Conservation (phyloP, 2,888 invertebrate genomes). For the Orthosia incerta region DNA sequence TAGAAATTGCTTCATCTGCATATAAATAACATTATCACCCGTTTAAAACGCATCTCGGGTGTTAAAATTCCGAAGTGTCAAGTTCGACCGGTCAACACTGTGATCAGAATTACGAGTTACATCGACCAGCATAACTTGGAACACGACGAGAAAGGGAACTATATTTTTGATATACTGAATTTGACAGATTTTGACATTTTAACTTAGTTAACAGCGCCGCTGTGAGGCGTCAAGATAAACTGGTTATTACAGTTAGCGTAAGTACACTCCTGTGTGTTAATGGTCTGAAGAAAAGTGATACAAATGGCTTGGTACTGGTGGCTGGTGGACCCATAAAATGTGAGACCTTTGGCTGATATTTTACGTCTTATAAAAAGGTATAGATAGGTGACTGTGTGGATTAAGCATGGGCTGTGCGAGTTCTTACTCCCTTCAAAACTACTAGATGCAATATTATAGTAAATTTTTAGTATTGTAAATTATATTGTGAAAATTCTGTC, state of each 20-base stretch:
- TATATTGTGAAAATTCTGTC: not conserved
- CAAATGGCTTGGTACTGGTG: not conserved
- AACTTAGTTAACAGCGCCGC: not conserved
- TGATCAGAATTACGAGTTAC: conserved; percentile 60
- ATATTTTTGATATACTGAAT: not conserved
- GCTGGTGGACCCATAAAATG: conserved; percentile 1
- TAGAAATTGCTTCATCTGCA: conserved; percentile 54
- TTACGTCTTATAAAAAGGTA: too few relatives aligned
- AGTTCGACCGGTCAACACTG: conserved; percentile 73
- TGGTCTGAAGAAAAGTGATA: conserved; percentile 17
- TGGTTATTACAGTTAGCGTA: conserved; percentile 5
- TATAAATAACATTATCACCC: conserved; percentile 52
- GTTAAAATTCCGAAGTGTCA: conserved; percentile 78
- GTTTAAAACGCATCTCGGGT: conserved; percentile 73
- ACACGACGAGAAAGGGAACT: conserved; percentile 1
- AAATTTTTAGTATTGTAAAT: too few relatives aligned
- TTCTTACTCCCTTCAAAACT: not conserved
- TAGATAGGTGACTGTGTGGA: not conserved
- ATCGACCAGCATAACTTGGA: conserved; percentile 14
- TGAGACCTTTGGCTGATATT: not conserved
- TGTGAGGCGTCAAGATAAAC: not conserved
- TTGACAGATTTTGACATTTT: conserved; percentile 7
- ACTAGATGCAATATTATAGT: not conserved
- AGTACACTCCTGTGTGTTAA: conserved; percentile 18
- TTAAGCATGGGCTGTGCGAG: accelerated